phyloP scores from a whole-genome alignment of 1,140 invertebrate genomes.

The Drosophila santomea region DNA sequence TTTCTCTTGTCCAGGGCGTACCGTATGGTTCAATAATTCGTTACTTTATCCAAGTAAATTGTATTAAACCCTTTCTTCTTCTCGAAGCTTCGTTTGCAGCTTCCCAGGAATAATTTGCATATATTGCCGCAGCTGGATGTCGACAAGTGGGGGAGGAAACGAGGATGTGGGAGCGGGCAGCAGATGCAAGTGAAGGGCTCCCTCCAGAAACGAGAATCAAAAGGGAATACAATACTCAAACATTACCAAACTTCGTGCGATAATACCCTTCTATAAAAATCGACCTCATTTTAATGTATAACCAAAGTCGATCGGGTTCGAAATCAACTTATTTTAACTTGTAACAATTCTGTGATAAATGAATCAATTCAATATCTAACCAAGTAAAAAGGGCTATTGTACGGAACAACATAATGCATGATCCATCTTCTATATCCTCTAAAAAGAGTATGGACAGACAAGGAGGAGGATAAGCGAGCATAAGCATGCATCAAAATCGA shows the following conservation, averaged over 20 bases:
- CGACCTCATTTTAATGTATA: too few species aligned
- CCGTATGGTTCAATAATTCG: slow-evolving; percentile 38
- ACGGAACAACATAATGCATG: not conserved
- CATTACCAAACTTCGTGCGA: not conserved
- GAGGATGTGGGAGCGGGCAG: slow-evolving; percentile 25
- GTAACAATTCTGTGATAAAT: too few species aligned
- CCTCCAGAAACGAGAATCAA: slow-evolving; percentile 15
- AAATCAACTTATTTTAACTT: too few species aligned
- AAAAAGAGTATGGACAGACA: slow-evolving; percentile 9
- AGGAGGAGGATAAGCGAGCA: slow-evolving; percentile 63
- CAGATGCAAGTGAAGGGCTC: slow-evolving; percentile 33
- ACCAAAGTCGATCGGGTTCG: too few species aligned
- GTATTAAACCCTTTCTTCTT: slow-evolving; percentile 17
- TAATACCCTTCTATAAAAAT: slow-evolving; percentile 17
- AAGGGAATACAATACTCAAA: slow-evolving; percentile 42
- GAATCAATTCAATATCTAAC: too few species aligned
- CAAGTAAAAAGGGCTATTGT: too few species aligned
- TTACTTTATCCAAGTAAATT: slow-evolving; percentile 24
- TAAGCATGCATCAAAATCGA: slow-evolving; percentile 69
- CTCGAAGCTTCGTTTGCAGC: slow-evolving; percentile 3
- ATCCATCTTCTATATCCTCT: not conserved
- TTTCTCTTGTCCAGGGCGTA: slow-evolving; percentile 3
- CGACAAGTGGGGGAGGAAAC: slow-evolving; percentile 11
- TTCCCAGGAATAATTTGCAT: slow-evolving; percentile 49
- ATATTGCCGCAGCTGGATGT: slow-evolving; percentile 34